phyloP scores from a whole-genome alignment of 2,113 vertebrate genomes.

The Sorex fumeus region DNA sequence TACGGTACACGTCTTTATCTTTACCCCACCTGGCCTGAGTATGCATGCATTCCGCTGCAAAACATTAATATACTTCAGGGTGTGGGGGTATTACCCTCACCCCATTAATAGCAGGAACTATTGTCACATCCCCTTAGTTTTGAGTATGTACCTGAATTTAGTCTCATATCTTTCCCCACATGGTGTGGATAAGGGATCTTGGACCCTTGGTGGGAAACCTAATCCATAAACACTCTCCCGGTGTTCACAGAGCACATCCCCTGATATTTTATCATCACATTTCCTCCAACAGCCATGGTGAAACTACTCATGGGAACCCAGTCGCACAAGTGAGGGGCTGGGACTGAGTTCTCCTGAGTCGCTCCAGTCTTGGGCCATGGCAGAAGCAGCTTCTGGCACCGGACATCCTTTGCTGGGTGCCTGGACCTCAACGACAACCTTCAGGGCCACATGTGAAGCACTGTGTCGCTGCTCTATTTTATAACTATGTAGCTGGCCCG shows the following conservation, averaged over 20 bases:
- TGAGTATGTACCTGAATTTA: accelerated
- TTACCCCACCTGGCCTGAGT: neutral
- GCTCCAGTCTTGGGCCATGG: neutral
- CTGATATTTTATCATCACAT: neutral
- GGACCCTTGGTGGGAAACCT: neutral
- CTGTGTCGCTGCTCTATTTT: neutral
- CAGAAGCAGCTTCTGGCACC: neutral
- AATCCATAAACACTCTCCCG: neutral
- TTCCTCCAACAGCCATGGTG: neutral
- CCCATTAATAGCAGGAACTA: no score
- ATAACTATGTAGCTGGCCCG: neutral
- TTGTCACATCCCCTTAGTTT: neutral
- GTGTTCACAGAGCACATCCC: neutral
- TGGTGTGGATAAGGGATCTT: neutral
- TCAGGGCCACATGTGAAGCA: no score
- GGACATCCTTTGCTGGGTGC: accelerated
- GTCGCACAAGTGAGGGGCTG: neutral
- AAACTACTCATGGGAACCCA: neutral
- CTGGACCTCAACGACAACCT: neutral
- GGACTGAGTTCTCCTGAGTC: neutral
- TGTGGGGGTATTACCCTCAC: no score
- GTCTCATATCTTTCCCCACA: neutral
- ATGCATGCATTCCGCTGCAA: neutral
- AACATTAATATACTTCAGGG: neutral
- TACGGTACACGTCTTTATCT: neutral